A percentile compares a stretch with the other conserved stretches of the same genome.
These are phyloP conservation scores for Sander vitreus DNA, from an alignment of 2,113 vertebrate genomes.

Conservation along the genomic window DNA sequence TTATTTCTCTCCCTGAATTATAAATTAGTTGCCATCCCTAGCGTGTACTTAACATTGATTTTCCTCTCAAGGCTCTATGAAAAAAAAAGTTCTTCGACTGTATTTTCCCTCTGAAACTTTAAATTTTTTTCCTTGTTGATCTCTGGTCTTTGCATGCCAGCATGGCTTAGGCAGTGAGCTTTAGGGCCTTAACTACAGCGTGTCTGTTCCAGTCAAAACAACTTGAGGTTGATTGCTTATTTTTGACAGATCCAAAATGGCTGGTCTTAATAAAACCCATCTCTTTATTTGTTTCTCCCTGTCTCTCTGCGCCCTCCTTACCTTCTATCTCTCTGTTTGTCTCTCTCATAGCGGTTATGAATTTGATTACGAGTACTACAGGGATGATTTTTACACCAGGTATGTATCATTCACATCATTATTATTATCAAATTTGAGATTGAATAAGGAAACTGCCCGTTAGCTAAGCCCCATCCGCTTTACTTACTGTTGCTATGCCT, in stretches of 20 bases:
- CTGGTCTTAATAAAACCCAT: slow-evolving; percentile 13
- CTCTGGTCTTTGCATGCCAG: slow-evolving; percentile 35
- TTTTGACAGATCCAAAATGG: slow-evolving; percentile 58
- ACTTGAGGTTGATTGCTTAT: slow-evolving; percentile 48
- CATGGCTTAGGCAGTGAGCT: slow-evolving; percentile 19
- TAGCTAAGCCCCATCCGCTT: accelerated
- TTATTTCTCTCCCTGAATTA: slow-evolving; percentile 40
- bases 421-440: background rate
- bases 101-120: slow-evolving; percentile 29
- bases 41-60: slow-evolving; percentile 42
- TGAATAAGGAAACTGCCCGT: background rate
- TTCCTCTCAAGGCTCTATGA: slow-evolving; percentile 37
- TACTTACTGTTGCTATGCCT: background rate
- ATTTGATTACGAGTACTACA: slow-evolving; percentile 99
- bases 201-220: slow-evolving; percentile 36
- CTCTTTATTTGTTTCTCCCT: slow-evolving; percentile 13
- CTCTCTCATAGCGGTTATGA: slow-evolving; percentile 90
- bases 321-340: slow-evolving; percentile 30
- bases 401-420: slow-evolving; percentile 79
- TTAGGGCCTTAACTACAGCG: slow-evolving; percentile 35
- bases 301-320: slow-evolving; percentile 57
- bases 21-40: slow-evolving; percentile 45
- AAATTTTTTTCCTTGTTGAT: slow-evolving; percentile 7
- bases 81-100: slow-evolving; percentile 22
- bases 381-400: slow-evolving; percentile 99